Evolutionary conservation across 2,888 invertebrate species (phyloP).

Genomic region (Zeuzera pyrina): DNA sequence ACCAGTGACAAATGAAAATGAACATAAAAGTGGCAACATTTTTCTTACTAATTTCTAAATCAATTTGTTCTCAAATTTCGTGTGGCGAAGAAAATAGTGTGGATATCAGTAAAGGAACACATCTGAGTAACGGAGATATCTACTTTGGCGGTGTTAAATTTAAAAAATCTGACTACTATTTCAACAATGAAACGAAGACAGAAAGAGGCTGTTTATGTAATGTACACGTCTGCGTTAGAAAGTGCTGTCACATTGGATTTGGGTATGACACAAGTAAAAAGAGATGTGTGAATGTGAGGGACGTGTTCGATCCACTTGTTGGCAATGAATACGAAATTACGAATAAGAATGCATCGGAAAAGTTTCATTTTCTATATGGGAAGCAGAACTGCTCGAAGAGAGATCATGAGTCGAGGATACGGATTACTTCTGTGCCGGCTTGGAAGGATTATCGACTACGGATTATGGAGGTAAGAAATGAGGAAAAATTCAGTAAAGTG

Average conservation of each 20-base stretch:
- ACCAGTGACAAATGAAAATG: too few species aligned
- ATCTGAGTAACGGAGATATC: conserved; percentile 19
- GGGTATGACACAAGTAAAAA: conserved; percentile 6
- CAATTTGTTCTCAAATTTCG: conserved; percentile 5
- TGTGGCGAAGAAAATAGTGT: conserved; percentile 25
- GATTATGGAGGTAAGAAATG: too few species aligned
- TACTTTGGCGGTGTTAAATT: conserved; percentile 28
- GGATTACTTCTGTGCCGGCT: too few species aligned
- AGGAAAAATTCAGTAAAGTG: too few species aligned
- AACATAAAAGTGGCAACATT: too few species aligned
- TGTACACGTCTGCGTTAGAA: neutral
- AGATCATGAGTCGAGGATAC: too few species aligned
- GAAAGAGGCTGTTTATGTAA: conserved; percentile 27
- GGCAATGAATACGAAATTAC: conserved; percentile 21
- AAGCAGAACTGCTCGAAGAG: conserved; percentile 27
- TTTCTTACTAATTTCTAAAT: too few species aligned
- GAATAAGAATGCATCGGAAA: conserved; percentile 21
- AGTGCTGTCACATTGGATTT: neutral
- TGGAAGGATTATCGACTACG: too few species aligned
- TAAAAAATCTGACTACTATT: conserved; percentile 27
- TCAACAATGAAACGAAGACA: conserved; percentile 19
- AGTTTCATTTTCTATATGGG: conserved; percentile 32
- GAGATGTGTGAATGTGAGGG: conserved; percentile 23
- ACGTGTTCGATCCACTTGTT: conserved; percentile 32
- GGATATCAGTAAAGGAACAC: conserved; percentile 31